Percentiles rank a stretch among this genome's conserved stretches.
Evolutionary conservation across 2,888 invertebrate species (phyloP).

Genomic region (Drosophila siamana): DNA sequence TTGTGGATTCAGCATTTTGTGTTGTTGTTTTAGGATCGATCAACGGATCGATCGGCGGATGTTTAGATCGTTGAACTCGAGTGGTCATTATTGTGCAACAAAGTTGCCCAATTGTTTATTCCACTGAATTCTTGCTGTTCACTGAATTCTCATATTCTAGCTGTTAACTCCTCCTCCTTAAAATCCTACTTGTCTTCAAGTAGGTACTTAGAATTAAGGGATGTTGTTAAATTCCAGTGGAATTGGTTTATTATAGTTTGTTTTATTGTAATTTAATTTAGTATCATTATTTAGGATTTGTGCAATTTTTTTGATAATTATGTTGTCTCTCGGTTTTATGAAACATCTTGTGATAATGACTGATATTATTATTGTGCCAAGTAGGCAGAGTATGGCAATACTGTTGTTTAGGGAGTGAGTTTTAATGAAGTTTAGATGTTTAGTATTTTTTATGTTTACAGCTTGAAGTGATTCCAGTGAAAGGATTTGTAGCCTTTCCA

Average conservation of each 20-base stretch:
- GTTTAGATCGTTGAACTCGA: background rate
- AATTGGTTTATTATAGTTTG: background rate
- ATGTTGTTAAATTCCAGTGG: slow-evolving; percentile 3
- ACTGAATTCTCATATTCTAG: background rate
- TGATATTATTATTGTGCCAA: background rate
- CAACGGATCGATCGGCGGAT: background rate
- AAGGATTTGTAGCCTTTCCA: background rate
- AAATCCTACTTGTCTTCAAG: slow-evolving; percentile 7
- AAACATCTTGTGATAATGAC: background rate
- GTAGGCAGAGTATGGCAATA: background rate
- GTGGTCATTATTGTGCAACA: background rate
- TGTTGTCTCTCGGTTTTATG: background rate
- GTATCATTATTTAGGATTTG: background rate
- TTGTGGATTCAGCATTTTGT: background rate
- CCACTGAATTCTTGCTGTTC: too few relatives aligned
- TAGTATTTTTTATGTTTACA: background rate
- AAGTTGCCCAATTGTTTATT: background rate
- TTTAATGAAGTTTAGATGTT: background rate
- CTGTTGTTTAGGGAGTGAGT: background rate
- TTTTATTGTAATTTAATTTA: background rate
- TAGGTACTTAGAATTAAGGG: slow-evolving; percentile 1
- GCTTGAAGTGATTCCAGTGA: background rate
- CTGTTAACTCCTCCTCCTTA: slow-evolving; percentile 1
- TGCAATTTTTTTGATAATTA: background rate
- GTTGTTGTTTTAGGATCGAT: background rate